Percentiles rank a stretch among this genome's conserved stretches.
Conservation (phyloP, 2,113 vertebrate species). For the Rhizomys pruinosus region DNA sequence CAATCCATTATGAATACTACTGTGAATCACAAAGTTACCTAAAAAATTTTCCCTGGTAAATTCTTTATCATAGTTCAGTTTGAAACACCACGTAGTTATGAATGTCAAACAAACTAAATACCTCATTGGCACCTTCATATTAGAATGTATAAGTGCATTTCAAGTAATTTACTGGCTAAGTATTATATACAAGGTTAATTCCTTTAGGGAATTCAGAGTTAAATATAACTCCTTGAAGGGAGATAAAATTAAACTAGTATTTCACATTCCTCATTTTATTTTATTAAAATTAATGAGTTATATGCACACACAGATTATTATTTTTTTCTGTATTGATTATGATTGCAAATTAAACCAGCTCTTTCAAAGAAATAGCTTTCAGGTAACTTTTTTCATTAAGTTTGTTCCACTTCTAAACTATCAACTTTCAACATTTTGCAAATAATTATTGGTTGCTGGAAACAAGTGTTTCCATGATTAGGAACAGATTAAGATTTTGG, state of each 20-base stretch:
- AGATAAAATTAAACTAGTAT: not conserved
- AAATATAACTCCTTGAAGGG: not conserved
- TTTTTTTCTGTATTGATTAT: slow-evolving; percentile 13
- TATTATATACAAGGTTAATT: not conserved
- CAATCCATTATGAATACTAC: not conserved
- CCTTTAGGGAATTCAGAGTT: not conserved
- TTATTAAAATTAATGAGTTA: slow-evolving; percentile 9
- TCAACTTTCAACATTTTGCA: slow-evolving; percentile 61
- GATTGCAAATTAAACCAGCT: slow-evolving; percentile 41
- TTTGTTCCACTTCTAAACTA: slow-evolving; percentile 23
- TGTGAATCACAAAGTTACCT: not conserved
- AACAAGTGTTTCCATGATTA: not conserved
- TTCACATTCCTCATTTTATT: not conserved
- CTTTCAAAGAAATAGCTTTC: slow-evolving; percentile 38
- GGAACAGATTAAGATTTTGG: not conserved
- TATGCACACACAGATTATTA: not conserved
- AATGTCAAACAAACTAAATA: not conserved
- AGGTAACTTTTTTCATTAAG: slow-evolving; percentile 29
- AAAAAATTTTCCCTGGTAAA: not conserved
- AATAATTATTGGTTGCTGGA: slow-evolving; percentile 12
- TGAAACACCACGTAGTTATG: not conserved
- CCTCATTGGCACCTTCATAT: not conserved
- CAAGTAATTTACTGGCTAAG: not conserved
- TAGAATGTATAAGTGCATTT: not conserved
- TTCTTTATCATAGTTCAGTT: not conserved